Conservation (phyloP, 2,113 vertebrate species). For the Bostrychus sinensis region DNA sequence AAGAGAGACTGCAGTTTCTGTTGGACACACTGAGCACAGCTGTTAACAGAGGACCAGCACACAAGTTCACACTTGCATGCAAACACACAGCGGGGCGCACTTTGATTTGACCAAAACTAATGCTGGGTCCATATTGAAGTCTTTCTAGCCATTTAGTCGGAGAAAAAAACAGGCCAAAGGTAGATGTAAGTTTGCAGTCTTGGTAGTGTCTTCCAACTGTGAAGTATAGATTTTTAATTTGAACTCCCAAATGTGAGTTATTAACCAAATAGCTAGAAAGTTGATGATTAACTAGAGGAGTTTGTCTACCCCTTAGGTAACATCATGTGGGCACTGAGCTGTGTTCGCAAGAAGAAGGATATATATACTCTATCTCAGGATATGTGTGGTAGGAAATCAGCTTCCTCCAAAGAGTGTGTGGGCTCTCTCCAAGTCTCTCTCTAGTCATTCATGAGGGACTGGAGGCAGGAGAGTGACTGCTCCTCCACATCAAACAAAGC, state of each 20-base stretch:
- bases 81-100: conserved; percentile 42
- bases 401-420: background rate
- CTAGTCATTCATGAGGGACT: conserved; percentile 1
- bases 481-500: background rate
- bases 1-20: conserved; percentile 43
- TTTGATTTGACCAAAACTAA: conserved; percentile 53
- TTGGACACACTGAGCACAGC: conserved; percentile 68
- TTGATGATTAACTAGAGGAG: background rate
- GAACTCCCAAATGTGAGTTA: background rate
- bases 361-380: background rate
- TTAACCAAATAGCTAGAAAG: background rate
- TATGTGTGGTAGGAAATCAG: background rate
- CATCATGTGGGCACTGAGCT: conserved; percentile 6
- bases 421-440: background rate
- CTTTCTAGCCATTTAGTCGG: background rate
- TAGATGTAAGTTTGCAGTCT: background rate
- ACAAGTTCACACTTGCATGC: conserved; percentile 53
- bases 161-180: background rate
- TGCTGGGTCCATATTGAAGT: conserved; percentile 6
- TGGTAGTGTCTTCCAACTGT: background rate
- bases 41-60: conserved; percentile 67
- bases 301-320: background rate
- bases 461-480: background rate
- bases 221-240: background rate
- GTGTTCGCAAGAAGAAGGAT: background rate